A percentile compares a stretch with the other conserved stretches of the same genome.
phyloP scores from a whole-genome alignment of 2,113 vertebrate genomes.

The Heterocephalus glaber region DNA sequence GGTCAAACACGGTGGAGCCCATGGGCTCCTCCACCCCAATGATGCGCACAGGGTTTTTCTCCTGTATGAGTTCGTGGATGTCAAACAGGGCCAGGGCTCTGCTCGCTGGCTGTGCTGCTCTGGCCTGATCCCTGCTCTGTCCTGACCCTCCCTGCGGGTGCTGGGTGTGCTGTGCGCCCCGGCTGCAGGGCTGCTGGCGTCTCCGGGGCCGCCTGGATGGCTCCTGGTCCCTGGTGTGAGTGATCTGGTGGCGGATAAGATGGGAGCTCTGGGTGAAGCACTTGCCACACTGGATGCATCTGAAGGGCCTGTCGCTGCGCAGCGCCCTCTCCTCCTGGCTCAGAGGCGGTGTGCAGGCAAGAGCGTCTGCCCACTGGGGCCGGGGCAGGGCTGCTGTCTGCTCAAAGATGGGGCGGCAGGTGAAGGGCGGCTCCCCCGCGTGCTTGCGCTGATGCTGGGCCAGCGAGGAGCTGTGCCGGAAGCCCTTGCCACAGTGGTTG shows the following conservation, averaged over 20 bases:
- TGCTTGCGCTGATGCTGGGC: conserved; percentile 80
- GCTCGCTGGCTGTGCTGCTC: conserved; percentile 37
- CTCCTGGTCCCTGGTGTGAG: conserved; percentile 68
- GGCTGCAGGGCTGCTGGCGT: conserved; percentile 7
- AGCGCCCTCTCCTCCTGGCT: background rate
- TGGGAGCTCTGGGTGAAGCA: conserved; percentile 79
- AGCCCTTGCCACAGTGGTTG: conserved; percentile 79
- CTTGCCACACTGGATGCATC: conserved; percentile 77
- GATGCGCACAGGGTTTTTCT: conserved; percentile 57
- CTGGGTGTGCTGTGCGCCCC: background rate
- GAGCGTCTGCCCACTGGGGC: conserved; percentile 37
- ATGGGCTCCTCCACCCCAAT: conserved; percentile 61
- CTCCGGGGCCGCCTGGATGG: background rate
- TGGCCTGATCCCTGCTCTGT: background rate
- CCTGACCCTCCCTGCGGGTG: background rate
- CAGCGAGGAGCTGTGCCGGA: conserved; percentile 78
- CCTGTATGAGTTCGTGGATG: conserved; percentile 67
- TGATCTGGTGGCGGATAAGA: conserved; percentile 80
- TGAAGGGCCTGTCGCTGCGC: conserved; percentile 72
- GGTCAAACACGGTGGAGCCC: background rate
- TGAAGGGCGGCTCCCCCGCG: conserved; percentile 73
- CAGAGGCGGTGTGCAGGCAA: background rate
- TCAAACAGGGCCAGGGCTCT: conserved; percentile 62
- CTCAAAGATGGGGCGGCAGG: conserved; percentile 58
- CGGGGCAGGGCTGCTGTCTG: background rate